These are phyloP conservation scores for Hephaestus fuliginosus DNA, from an alignment of 2,797 vertebrate species.

Conservation along the genomic window DNA sequence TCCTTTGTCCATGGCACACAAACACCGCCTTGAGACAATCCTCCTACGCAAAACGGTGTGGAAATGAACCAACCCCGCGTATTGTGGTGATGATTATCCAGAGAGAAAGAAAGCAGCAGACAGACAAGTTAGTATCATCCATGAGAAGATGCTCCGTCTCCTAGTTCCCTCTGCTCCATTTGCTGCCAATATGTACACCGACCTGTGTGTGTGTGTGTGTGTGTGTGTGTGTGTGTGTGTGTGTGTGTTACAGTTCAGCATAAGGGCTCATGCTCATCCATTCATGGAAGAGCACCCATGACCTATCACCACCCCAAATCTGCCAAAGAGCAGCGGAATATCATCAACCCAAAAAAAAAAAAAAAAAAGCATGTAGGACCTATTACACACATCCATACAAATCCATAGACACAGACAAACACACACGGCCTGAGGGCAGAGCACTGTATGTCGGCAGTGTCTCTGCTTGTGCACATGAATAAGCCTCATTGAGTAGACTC, in stretches of 20 bases:
- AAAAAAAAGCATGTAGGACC: constrained; percentile 13
- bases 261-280: constrained; percentile 22
- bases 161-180: constrained; percentile 57
- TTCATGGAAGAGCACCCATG: constrained; percentile 46
- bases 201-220: constrained; percentile 30
- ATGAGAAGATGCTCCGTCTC: constrained; percentile 42
- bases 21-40: constrained; percentile 15
- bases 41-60: constrained; percentile 32
- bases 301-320: constrained; percentile 33
- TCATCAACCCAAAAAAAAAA: constrained; percentile 38
- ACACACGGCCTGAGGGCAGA: constrained; percentile 50
- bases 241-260: constrained; percentile 4
- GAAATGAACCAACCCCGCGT: constrained; percentile 4
- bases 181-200: constrained; percentile 50
- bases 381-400: constrained; percentile 3
- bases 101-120: constrained; percentile 30
- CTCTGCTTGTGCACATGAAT: constrained; percentile 64
- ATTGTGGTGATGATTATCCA: constrained; percentile 36
- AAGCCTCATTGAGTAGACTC: constrained; percentile 59
- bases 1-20: neutral
- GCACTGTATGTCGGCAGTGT: constrained; percentile 36
- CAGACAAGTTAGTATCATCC: constrained; percentile 16
- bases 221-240: constrained; percentile 9
- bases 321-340: constrained; percentile 36
- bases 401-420: constrained; percentile 27